phyloP scores from a whole-genome alignment of 1,140 invertebrate genomes.

The Nixonia krombeini region DNA sequence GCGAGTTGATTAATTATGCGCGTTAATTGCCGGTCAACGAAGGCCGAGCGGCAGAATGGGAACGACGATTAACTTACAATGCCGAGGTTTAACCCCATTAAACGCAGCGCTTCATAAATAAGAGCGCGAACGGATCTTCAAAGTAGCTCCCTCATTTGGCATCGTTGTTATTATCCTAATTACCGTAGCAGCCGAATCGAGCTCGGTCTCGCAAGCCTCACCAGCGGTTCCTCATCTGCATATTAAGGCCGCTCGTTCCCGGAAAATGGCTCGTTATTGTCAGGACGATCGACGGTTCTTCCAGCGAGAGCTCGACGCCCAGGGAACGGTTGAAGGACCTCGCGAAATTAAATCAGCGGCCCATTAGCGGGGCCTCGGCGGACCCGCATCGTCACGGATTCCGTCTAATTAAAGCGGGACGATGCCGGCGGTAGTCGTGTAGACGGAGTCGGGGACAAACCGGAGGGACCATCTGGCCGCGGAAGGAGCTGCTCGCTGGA shows the following conservation, averaged over 20 bases:
- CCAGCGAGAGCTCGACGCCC: background rate
- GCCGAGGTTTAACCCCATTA: too few relatives aligned
- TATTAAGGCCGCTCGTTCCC: constrained; percentile 16
- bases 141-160: background rate
- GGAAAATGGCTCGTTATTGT: constrained; percentile 25
- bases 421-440: constrained; percentile 40
- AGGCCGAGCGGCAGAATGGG: too few relatives aligned
- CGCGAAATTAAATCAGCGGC: constrained; percentile 57
- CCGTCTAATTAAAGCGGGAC: constrained; percentile 60
- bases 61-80: too few relatives aligned
- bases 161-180: constrained; percentile 8
- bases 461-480: constrained; percentile 33
- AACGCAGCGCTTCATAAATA: too few relatives aligned
- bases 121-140: too few relatives aligned
- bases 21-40: too few relatives aligned
- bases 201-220: too few relatives aligned
- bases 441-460: constrained; percentile 29
- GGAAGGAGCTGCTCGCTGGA: constrained; percentile 19
- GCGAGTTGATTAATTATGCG: too few relatives aligned
- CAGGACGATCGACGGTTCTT: constrained; percentile 9
- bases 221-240: constrained; percentile 13
- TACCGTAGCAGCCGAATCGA: background rate
- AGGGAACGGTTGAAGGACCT: constrained; percentile 47
- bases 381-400: constrained; percentile 52
- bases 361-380: constrained; percentile 53